Percentiles rank a stretch among this genome's conserved stretches.
phyloP scores from a whole-genome alignment of 2,888 invertebrate genomes.

The Scaptomyza polygonia region DNA sequence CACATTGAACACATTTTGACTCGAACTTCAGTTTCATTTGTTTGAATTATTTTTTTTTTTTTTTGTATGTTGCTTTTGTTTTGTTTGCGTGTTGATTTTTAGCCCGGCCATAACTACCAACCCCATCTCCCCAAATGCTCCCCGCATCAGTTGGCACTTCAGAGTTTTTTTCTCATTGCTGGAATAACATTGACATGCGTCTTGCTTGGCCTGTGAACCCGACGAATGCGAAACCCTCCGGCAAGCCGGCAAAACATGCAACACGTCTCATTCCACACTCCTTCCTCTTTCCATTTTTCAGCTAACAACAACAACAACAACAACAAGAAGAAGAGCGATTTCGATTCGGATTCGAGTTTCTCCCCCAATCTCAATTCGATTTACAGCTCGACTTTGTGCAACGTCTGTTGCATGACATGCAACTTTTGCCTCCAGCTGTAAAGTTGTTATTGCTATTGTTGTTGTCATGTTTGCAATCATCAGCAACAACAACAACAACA shows the following conservation, averaged over 20 bases:
- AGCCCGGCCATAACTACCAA: conserved; percentile 61
- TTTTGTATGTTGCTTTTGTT: conserved; percentile 28
- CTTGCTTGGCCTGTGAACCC: conserved; percentile 51
- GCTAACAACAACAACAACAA: not conserved
- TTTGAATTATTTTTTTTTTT: conserved; percentile 23
- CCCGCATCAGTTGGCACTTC: conserved; percentile 15
- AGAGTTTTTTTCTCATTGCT: conserved; percentile 61
- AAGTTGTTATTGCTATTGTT: conserved; percentile 44
- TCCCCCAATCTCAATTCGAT: conserved; percentile 60
- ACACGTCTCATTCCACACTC: conserved; percentile 31
- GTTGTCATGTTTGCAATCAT: conserved; percentile 47
- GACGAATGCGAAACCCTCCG: conserved; percentile 14
- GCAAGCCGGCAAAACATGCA: conserved; percentile 48
- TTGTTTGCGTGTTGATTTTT: conserved; percentile 75
- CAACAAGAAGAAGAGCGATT: not conserved
- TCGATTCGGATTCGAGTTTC: conserved; percentile 11
- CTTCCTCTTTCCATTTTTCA: not conserved
- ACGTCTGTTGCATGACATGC: conserved; percentile 76
- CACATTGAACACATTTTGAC: conserved; percentile 69
- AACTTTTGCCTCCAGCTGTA: conserved; percentile 68
- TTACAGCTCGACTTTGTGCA: conserved; percentile 69
- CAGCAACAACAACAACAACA: conserved; percentile 32
- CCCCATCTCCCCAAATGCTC: not conserved
- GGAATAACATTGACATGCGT: conserved; percentile 79
- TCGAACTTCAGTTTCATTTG: conserved; percentile 53